Conservation (phyloP, 2,113 vertebrate genomes). For the Forbesichthys agassizii region DNA sequence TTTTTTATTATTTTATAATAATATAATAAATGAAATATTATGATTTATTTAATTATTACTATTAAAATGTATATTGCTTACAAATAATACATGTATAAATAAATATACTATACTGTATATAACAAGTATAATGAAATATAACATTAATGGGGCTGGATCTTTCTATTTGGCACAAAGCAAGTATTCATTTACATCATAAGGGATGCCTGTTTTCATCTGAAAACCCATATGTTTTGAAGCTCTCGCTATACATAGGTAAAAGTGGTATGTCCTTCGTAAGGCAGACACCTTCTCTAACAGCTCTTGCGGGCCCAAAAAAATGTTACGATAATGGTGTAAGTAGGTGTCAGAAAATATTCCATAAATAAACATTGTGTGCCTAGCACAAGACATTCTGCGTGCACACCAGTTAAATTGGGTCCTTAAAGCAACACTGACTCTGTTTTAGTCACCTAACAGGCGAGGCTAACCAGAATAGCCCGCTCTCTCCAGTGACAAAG, state of each 20-base stretch:
- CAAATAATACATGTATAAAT: no score
- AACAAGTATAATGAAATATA: no score
- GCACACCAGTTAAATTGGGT: slow-evolving; percentile 74
- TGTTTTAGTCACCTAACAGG: slow-evolving; percentile 64
- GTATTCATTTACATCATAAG: neutral
- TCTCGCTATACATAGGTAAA: slow-evolving; percentile 15
- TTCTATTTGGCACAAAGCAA: no score
- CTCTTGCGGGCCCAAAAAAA: slow-evolving; percentile 53
- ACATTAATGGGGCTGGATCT: no score
- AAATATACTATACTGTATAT: no score
- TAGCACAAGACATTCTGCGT: slow-evolving; percentile 75
- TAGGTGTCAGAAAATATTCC: slow-evolving; percentile 84
- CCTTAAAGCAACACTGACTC: slow-evolving; percentile 77
- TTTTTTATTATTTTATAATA: neutral
- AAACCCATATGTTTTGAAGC: neutral
- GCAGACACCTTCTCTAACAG: slow-evolving; percentile 55
- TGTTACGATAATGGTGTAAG: slow-evolving; percentile 78
- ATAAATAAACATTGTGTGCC: slow-evolving; percentile 79
- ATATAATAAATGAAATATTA: no score
- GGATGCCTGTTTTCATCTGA: neutral
- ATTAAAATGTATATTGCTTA: no score
- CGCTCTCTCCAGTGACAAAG: slow-evolving; percentile 71
- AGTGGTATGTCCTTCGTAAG: slow-evolving; percentile 45
- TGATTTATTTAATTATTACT: no score
- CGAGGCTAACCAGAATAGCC: slow-evolving; percentile 71